Percentiles rank a stretch among this genome's conserved stretches.
Conservation (phyloP, 2,888 invertebrate species). For the Myopa tessellatipennis region DNA sequence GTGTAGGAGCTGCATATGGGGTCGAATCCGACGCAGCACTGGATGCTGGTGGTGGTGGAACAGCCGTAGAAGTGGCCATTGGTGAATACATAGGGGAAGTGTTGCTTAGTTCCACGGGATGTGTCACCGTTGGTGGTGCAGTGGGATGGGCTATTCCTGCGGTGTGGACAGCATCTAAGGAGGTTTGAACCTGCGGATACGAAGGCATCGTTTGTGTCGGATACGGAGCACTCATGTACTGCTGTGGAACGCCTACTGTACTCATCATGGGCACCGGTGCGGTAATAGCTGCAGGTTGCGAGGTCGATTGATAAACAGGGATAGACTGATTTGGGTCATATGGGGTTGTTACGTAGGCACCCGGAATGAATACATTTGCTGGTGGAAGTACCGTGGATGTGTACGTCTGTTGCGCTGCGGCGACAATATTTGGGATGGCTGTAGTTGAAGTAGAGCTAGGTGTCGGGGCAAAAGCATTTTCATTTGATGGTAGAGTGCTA, state of each 20-base stretch:
- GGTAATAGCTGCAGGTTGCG: conserved; percentile 36
- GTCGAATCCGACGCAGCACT: conserved; percentile 34
- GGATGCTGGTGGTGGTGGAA: conserved; percentile 35
- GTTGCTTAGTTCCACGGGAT: conserved; percentile 40
- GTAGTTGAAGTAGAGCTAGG: conserved; percentile 22
- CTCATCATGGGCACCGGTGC: conserved; percentile 59
- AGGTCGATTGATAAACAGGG: conserved; percentile 39
- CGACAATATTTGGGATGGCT: conserved; percentile 12
- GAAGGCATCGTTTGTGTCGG: conserved; percentile 65
- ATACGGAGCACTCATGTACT: conserved; percentile 63
- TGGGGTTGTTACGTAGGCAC: conserved; percentile 52
- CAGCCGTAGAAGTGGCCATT: conserved; percentile 7
- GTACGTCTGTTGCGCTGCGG: conserved; percentile 5
- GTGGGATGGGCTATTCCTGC: conserved; percentile 53
- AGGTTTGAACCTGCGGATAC: conserved; percentile 66
- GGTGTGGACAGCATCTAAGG: conserved; percentile 60
- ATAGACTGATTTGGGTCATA: conserved; percentile 57
- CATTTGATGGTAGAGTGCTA: conserved; percentile 42
- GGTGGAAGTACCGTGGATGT: conserved; percentile 46
- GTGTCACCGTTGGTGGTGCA: conserved; percentile 59
- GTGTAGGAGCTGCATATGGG: conserved; percentile 36
- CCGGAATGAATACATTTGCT: conserved; percentile 56
- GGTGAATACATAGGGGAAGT: conserved; percentile 40
- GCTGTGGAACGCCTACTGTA: conserved; percentile 56
- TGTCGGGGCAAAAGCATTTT: conserved; percentile 36